Evolutionary conservation across 2,888 invertebrate species (phyloP).

Genomic region (Trachelus troglodyta): DNA sequence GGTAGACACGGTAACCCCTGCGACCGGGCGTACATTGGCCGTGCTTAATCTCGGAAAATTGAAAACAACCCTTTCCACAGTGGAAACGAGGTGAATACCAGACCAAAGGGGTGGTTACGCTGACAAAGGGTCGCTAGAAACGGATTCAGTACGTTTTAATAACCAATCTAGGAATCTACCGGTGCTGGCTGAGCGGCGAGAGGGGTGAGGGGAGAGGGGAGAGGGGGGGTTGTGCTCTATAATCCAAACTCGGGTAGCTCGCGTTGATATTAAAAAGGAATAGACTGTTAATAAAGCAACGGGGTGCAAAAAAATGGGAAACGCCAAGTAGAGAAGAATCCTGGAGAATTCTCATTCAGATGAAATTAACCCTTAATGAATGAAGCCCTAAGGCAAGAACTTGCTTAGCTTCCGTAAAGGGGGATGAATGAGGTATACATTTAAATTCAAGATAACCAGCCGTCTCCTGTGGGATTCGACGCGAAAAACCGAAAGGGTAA

Average conservation of each 20-base stretch:
- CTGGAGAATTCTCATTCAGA: no score
- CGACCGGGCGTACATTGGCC: constrained; percentile 18
- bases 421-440: no score
- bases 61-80: constrained; percentile 47
- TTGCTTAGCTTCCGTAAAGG: no score
- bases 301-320: constrained; percentile 25
- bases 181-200: constrained; percentile 19
- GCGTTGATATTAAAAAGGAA: constrained; percentile 6
- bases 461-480: no score
- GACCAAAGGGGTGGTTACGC: no score
- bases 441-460: no score
- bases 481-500: constrained; percentile 4
- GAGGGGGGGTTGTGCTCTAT: constrained; percentile 43
- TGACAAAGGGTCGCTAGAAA: background rate
- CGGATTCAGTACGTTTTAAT: constrained; percentile 50
- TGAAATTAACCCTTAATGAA: no score
- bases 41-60: constrained; percentile 48
- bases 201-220: no score
- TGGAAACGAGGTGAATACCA: background rate
- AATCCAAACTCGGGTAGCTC: constrained; percentile 29
- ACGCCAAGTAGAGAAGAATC: no score
- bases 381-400: no score
- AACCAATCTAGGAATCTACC: constrained; percentile 39
- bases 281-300: constrained; percentile 30
- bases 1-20: no score